Evolutionary conservation across 1,140 invertebrate species (phyloP), one percentile per base, ranked within the genome.

Genomic region (Scaptodrosophila lebanonensis): DNA sequence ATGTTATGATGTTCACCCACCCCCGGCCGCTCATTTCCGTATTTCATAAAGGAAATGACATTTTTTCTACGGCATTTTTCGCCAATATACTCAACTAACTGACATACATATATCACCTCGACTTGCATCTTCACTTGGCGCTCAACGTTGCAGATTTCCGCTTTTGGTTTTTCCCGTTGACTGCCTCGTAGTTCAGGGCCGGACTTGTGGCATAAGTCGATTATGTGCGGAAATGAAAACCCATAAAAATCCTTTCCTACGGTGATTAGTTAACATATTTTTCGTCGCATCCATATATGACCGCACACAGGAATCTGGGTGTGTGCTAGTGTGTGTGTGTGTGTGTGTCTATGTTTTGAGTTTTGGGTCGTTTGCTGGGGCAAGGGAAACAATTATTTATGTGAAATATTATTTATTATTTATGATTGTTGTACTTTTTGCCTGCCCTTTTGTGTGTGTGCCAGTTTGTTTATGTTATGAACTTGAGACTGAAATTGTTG

Each of bases 201-300:
- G 4, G 15, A 12, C 20, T 57, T 66, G 51, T 68, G 72, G 72
- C 32, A 65, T 66, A 75, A 82, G 69, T 75, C 75, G 66, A 77
- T 82, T 83, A 79, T 69, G 35, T 65, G 50, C 75, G 83, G 83
- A 85, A 85, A 85, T 85, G 77, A 85, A 85, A 85, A 83, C 72
- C 83, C 71, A 85, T 85, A 85, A 85, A 84, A 85, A 79, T 85
- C 83, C 83, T 85, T 85, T 85, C 76, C 76, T 82, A 76, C 70
- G 83, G 69, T 85, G 83, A 85, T 85, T 85, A 85, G 77, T 72
- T 82, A 85, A 85, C 83, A 85, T 85, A 85, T 85, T 85, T 67
- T 63, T 63, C 33, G 60, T 64, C 48, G 33, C 48, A 51, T n/a
- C n/a, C n/a, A n/a, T n/a, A n/a, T n/a, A n/a, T n/a, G n/a, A n/a